Evolutionary conservation across 2,113 vertebrate genomes (phyloP).

Genomic region (Xiphias gladius): DNA sequence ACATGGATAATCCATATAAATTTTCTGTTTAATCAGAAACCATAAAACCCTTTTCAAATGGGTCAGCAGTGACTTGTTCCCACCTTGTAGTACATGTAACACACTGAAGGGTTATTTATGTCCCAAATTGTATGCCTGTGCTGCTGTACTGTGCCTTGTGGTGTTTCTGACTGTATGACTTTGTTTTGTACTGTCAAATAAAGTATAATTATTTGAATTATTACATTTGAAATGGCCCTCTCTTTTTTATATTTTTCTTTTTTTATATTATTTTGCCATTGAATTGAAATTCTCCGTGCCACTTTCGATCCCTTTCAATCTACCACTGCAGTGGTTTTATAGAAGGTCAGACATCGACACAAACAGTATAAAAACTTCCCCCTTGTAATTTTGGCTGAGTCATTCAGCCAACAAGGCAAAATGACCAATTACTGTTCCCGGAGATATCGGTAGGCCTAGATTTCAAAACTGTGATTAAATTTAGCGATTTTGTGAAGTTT

Average conservation of each 20-base stretch:
- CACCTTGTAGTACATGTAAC: constrained; percentile 62
- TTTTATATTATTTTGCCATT: neutral
- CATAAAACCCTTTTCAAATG: constrained; percentile 22
- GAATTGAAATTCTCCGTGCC: neutral
- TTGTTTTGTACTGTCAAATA: constrained; percentile 77
- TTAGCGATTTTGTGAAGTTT: neutral
- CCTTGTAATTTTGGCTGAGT: neutral
- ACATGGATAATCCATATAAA: constrained; percentile 10
- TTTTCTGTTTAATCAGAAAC: constrained; percentile 43
- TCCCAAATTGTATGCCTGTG: constrained; percentile 70
- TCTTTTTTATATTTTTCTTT: neutral
- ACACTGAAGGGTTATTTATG: constrained; percentile 54
- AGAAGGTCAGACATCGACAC: neutral
- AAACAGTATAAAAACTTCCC: neutral
- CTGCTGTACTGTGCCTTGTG: constrained; percentile 75
- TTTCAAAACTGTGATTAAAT: neutral
- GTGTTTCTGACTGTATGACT: constrained; percentile 72
- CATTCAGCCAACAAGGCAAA: neutral
- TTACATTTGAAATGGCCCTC: constrained; percentile 24
- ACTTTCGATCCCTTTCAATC: neutral
- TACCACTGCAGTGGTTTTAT: neutral
- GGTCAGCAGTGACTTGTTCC: constrained; percentile 42
- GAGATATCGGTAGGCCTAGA: neutral
- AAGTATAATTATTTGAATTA: constrained; percentile 63
- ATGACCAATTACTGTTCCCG: neutral